Evolutionary conservation across 2,888 invertebrate genomes (phyloP), one percentile per base, ranked within the genome.

Genomic region (Ganaspis brasiliensis): DNA sequence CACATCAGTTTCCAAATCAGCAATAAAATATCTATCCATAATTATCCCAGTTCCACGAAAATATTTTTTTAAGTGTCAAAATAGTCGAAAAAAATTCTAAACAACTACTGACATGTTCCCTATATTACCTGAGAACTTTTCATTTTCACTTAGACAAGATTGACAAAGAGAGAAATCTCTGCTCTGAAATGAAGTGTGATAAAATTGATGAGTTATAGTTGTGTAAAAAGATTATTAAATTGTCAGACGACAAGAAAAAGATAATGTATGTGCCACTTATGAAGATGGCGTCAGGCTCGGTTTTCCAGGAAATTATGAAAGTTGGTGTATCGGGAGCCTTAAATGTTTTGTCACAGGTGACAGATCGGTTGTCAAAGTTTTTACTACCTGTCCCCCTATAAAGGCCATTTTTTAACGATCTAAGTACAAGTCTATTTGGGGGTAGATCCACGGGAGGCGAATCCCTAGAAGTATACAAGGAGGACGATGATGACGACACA

Each of bases 391-490:
- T 40, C 24, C 45, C 8, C 26, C 40, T 45, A 21, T 6, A 21
- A 24, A 40, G 45, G 67, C 24, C 45, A 67, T 67, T 67, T 67
- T 67, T 67, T 67, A 67, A 67, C 12, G 21, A 45, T 26, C 40
- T 24, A 24, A 67, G 67, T 67, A 45, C 67, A 67, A 45, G 40
- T 67, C 67, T 67, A 67, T 67, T 67, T 67, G 45, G 67, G n/a
- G 3, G 24, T 40, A 9, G 67, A 73, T 77, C 72, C 67, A 77
- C 75, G 52, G 49, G 76, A 76, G 76, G 76, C 76, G 76, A 80
- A 78, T 78, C 71, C 72, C 71, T 73, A 74, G 75, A 74, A 77
- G n/a, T n/a, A n/a, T n/a, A n/a, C n/a, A n/a, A n/a, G n/a, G n/a
- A n/a, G 72, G 78, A 75, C 77, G 19, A 52, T 31, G 31, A 31